Base-by-base conservation (phyloP, 2,888 invertebrate genomes). In the Chloromyia formosa region DNA sequence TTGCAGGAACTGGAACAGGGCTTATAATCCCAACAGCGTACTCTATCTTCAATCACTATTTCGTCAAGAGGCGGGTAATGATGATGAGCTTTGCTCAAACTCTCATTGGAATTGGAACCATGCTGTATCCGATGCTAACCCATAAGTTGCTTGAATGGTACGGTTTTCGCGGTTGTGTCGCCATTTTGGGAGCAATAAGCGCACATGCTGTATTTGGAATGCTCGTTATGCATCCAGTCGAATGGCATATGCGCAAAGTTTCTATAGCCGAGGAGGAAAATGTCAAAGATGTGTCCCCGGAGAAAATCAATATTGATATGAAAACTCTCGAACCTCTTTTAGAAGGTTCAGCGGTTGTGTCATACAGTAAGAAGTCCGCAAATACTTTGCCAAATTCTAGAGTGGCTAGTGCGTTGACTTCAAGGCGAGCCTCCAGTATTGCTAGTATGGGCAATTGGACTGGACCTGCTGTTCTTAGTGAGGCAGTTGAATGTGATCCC, bases 31-130 rank as follows among this genome's bases (percentile, higher is more conserved):
- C 93, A 49, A 89, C 93, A 1, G 88, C 90, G 61, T 92, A 91
- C 78, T 91, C 92, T 1, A 90, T 91, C 5, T 92, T 94, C 79
- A 93, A 93, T 80, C 88, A 90, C 77, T 93, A 92, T 80, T 93
- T 93, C 80, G 89, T 90, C 0, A 88, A 89, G 79, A 90, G 88
- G 80, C 87, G 92, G 5, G 90, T 91, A 0, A 87, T 91, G 72
- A 90, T 93, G 87, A 93, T 93, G 91, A 90, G 92, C 74, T 87
- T 90, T 12, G 89, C 91, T n/a, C 93, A 93, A 82, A 89, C 91
- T 0, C 84, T 92, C 77, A 90, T 93, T 79, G 92, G 91, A 9
- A 82, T 91, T 56, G 90, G 90, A 0, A 89, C 89, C 7, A 93
- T 93, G 80, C 86, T 89, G 0, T 92, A 90, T 81, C 93, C 93